Evolutionary conservation across 2,888 invertebrate species (phyloP).

Genomic region (Agonum fuliginosum): DNA sequence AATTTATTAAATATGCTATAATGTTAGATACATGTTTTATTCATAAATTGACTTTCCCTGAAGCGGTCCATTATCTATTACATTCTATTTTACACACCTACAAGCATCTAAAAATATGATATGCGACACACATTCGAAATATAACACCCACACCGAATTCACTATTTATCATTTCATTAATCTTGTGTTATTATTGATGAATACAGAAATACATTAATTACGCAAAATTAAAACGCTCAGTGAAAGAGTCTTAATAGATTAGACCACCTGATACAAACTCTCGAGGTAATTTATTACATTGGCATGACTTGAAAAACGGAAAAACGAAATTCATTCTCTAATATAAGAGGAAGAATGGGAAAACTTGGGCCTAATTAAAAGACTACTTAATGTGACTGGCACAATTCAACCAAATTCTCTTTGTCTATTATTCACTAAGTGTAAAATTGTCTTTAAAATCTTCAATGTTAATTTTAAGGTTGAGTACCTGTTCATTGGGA

Average conservation of each 20-base stretch:
- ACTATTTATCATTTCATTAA: not conserved
- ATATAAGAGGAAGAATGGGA: not conserved
- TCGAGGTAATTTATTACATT: not conserved
- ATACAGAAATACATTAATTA: not conserved
- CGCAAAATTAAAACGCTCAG: not conserved
- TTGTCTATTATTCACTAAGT: not conserved
- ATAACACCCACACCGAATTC: not conserved
- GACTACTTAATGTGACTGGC: not conserved
- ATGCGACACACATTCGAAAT: not conserved
- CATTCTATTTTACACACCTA: slow-evolving; percentile 8
- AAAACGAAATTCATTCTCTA: not conserved
- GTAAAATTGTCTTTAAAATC: no score
- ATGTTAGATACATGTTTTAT: slow-evolving; percentile 26
- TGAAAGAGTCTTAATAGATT: not conserved
- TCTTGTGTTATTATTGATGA: slow-evolving; percentile 1
- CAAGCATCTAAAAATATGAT: not conserved
- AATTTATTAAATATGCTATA: not conserved
- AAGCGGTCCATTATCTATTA: not conserved
- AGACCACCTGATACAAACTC: not conserved
- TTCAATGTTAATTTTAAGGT: no score
- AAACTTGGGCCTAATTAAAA: slow-evolving; percentile 1
- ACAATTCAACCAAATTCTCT: not conserved
- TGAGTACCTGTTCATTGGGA: no score
- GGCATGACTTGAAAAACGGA: slow-evolving; percentile 5
- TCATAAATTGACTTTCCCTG: slow-evolving; percentile 6